Evolutionary conservation across 2,113 vertebrate genomes (phyloP), one percentile per base, ranked within the genome.

Genomic region (Podiceps cristatus): DNA sequence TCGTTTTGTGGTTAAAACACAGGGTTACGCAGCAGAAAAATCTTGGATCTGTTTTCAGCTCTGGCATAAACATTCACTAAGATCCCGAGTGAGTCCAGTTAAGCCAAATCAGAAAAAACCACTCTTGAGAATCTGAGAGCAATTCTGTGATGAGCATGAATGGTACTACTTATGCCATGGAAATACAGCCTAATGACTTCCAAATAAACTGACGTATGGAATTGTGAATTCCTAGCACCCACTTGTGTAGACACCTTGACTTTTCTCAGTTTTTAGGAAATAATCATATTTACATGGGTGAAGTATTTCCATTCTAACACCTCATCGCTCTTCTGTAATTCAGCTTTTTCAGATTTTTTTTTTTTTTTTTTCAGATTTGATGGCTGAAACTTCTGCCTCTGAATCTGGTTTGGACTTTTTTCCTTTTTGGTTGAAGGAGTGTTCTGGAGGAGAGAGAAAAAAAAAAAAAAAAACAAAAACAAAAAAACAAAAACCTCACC

Each of bases 11-110:
- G 49, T 58, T 73, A 35, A 82, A 80, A 53, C 25, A 42, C 0
- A 0, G n/a, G 52, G 37, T 23, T 60, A 49, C 10, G 6, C 24
- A 44, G 4, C 52, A 63, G 37, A 42, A 79, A 28, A 49, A 47
- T 23, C 35, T 35, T 8, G 17, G 47, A 24, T 58, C 22, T 40
- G 16, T 47, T 83, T 58, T 44, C 33, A 67, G 80, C 42, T 35
- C 58, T 77, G 74, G 71, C 68, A 56, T 24, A 47, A 82, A 93
- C 35, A 58, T 42, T 35, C 66, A 28, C 18, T 1, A 24, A 31
- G 28, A 63, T 28, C 15, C 6, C 7, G 4, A 62, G 42, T 0
- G 0, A 59, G n/a, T 9, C 27, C 13, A 6, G 18, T 25, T 47
- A 64, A 49, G 53, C 10, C 40, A 60, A 33, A 49, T 7, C 23